phyloP scores from a whole-genome alignment of 2,797 vertebrate species.

The Graptemys geographica region DNA sequence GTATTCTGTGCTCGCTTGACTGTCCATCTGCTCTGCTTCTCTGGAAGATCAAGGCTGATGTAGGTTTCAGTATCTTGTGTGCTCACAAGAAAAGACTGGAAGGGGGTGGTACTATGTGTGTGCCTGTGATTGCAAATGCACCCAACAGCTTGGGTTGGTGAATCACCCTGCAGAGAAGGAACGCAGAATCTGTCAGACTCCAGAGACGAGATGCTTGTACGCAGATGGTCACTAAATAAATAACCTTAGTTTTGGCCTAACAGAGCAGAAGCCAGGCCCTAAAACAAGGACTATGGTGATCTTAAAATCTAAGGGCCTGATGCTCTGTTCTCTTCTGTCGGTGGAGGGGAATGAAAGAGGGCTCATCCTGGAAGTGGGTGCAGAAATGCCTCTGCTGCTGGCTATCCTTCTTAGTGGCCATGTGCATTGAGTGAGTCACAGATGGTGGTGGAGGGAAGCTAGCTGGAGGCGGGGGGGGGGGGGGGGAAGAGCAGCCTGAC shows the following conservation, averaged over 20 bases:
- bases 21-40: constrained; percentile 42
- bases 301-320: background rate
- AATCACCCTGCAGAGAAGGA: constrained; percentile 13
- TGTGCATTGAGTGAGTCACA: background rate
- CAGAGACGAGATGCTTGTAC: background rate
- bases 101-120: background rate
- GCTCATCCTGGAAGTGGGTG: background rate
- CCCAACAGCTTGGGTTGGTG: background rate
- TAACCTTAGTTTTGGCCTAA: background rate
- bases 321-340: background rate
- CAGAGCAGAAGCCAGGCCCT: background rate
- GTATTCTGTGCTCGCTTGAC: constrained; percentile 18
- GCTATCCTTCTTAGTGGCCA: background rate
- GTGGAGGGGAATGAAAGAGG: background rate
- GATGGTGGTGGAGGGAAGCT: background rate
- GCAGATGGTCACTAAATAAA: constrained; percentile 1
- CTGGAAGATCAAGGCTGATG: background rate
- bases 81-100: background rate
- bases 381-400: background rate
- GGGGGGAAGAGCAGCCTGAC: background rate
- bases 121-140: background rate
- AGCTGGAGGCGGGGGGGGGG: background rate
- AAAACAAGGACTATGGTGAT: background rate
- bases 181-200: background rate
- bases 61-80: background rate